A percentile compares a stretch with the other conserved stretches of the same genome.
Conservation (phyloP, 2,888 invertebrate species). For the Synergus japonicus region DNA sequence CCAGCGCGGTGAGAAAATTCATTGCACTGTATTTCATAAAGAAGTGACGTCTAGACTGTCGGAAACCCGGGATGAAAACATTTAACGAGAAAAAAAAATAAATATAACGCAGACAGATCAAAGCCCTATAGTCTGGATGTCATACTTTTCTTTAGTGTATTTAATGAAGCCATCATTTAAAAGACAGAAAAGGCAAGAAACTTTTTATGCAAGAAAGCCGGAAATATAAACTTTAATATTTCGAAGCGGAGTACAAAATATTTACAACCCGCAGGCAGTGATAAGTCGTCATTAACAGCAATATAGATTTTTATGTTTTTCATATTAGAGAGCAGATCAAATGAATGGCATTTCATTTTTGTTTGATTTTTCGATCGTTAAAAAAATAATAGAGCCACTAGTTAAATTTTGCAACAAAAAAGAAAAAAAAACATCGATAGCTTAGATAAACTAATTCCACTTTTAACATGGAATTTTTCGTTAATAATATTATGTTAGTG, state of each 20-base stretch:
- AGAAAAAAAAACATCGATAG: background rate
- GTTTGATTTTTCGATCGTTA: too few relatives aligned
- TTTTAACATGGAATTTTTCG: background rate
- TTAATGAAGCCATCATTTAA: background rate
- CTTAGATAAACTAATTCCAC: background rate
- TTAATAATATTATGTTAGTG: constrained; percentile 46
- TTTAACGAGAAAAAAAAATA: constrained; percentile 32
- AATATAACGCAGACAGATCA: background rate
- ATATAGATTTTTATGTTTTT: too few relatives aligned
- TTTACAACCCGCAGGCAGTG: background rate
- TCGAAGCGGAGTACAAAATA: background rate
- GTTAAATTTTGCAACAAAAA: background rate
- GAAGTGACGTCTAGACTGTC: constrained; percentile 11
- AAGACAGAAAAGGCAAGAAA: background rate
- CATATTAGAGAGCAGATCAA: too few relatives aligned
- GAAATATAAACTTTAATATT: background rate
- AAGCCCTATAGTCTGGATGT: background rate
- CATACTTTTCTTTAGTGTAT: background rate
- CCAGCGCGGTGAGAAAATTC: constrained; percentile 7
- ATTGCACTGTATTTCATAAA: constrained; percentile 21
- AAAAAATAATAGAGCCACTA: background rate
- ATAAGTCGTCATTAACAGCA: background rate
- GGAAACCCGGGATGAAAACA: constrained; percentile 14
- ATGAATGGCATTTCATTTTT: too few relatives aligned
- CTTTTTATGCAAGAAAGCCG: background rate